phyloP scores from a whole-genome alignment of 1,140 invertebrate species.

The Trialeurodes vaporariorum region DNA sequence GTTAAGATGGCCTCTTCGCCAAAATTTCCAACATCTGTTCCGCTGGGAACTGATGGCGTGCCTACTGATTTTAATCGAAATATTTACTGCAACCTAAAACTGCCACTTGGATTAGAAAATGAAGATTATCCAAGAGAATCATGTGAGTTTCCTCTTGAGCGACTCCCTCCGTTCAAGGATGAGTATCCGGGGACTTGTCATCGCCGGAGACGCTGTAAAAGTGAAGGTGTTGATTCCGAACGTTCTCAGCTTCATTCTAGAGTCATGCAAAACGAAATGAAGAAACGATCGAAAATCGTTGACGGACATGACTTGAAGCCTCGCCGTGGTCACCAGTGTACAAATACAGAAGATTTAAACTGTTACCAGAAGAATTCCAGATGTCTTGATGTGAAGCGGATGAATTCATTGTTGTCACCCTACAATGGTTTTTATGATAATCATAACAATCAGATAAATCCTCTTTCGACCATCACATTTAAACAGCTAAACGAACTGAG shows the following conservation, averaged over 20 bases:
- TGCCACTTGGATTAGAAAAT: neutral
- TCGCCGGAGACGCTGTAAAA: neutral
- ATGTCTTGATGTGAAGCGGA: neutral
- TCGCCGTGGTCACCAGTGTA: too few species aligned
- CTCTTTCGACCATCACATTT: neutral
- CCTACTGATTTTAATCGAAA: neutral
- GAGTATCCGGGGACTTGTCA: neutral
- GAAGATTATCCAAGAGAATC: neutral
- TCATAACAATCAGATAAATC: neutral
- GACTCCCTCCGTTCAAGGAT: neutral
- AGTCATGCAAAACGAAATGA: neutral
- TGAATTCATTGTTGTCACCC: neutral
- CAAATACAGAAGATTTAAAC: neutral
- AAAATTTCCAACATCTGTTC: neutral
- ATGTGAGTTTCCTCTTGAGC: neutral
- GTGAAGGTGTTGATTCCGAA: neutral
- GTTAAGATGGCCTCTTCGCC: neutral
- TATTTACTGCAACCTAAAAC: neutral
- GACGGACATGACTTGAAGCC: neutral
- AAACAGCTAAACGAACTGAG: neutral
- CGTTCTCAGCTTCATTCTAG: neutral
- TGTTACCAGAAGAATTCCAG: neutral
- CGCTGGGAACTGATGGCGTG: neutral
- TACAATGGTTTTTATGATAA: too few species aligned
- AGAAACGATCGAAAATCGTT: neutral